Evolutionary conservation across 2,113 vertebrate species (phyloP).

Genomic region (Myodes glareolus): DNA sequence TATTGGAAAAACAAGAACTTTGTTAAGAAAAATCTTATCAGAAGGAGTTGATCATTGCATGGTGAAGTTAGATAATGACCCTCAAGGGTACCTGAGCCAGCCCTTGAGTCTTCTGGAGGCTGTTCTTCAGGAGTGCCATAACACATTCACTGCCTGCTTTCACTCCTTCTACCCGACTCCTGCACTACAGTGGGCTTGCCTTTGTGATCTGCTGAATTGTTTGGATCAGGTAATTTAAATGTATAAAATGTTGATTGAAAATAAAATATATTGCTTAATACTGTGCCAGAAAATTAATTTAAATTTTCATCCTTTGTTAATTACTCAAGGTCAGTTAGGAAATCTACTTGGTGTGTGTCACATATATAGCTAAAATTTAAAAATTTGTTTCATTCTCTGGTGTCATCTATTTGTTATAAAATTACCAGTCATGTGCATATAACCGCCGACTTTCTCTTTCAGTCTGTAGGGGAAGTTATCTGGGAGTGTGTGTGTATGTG

Average conservation of each 20-base stretch:
- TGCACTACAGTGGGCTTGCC: conserved; percentile 97
- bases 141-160: conserved; percentile 99
- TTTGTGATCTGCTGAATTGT: conserved; percentile 98
- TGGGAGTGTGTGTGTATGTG: not conserved
- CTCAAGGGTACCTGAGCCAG: conserved; percentile 97
- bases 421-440: not conserved
- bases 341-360: not conserved
- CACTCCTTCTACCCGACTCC: conserved; percentile 99
- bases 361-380: not conserved
- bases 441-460: conserved; percentile 17
- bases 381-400: not conserved
- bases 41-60: conserved; percentile 98
- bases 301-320: not conserved
- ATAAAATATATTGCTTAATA: not conserved
- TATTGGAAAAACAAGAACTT: conserved; percentile 97
- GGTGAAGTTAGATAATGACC: conserved; percentile 97
- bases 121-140: conserved; percentile 98
- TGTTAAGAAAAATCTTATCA: conserved; percentile 97
- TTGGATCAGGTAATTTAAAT: conserved; percentile 93
- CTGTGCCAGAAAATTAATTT: conserved; percentile 20
- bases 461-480: not conserved
- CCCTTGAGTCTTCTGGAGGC: conserved; percentile 96
- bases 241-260: conserved; percentile 21
- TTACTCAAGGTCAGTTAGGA: conserved; percentile 25
- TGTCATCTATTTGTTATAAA: conserved; percentile 20